phyloP scores from a whole-genome alignment of 2,113 vertebrate genomes.

The Odontesthes bonariensis region DNA sequence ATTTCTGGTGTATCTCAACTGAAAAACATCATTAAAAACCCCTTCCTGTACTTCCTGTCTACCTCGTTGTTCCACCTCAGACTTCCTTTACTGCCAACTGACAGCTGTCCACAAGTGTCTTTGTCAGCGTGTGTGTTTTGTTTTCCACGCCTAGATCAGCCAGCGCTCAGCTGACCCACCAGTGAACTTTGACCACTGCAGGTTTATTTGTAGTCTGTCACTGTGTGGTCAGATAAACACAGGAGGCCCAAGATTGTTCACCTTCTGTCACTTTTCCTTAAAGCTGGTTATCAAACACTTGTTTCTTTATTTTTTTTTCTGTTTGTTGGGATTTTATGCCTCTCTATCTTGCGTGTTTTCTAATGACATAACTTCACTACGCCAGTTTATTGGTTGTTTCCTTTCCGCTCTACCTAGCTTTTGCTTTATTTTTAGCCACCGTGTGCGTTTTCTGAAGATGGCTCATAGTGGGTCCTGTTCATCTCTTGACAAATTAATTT shows the following conservation, averaged over 20 bases:
- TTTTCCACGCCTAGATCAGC: slow-evolving; percentile 40
- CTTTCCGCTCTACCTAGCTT: no score
- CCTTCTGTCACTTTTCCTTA: slow-evolving; percentile 2
- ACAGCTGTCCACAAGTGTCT: slow-evolving; percentile 65
- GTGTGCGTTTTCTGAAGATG: slow-evolving; percentile 65
- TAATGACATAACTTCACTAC: not conserved
- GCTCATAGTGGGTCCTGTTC: slow-evolving; percentile 67
- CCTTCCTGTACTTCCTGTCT: slow-evolving; percentile 37
- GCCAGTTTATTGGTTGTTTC: not conserved
- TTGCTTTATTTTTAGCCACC: slow-evolving; percentile 23
- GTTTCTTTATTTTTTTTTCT: not conserved
- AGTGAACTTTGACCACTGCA: slow-evolving; percentile 62
- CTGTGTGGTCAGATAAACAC: slow-evolving; percentile 23
- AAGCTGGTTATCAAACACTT: not conserved
- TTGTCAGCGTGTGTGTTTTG: slow-evolving; percentile 12
- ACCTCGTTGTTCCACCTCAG: slow-evolving; percentile 51
- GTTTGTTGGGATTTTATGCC: not conserved
- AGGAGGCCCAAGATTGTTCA: slow-evolving; percentile 31
- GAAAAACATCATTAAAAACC: slow-evolving; percentile 31
- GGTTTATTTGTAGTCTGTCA: slow-evolving; percentile 66
- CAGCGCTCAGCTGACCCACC: slow-evolving; percentile 48
- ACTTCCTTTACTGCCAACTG: slow-evolving; percentile 65
- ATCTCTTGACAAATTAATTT: slow-evolving; percentile 79
- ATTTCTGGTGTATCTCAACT: slow-evolving; percentile 11
- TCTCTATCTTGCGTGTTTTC: not conserved